Percentiles rank a stretch among this genome's conserved stretches.
These are phyloP conservation scores for Lepisosteus osseus DNA, from an alignment of 2,113 vertebrate genomes.

Conservation along the genomic window DNA sequence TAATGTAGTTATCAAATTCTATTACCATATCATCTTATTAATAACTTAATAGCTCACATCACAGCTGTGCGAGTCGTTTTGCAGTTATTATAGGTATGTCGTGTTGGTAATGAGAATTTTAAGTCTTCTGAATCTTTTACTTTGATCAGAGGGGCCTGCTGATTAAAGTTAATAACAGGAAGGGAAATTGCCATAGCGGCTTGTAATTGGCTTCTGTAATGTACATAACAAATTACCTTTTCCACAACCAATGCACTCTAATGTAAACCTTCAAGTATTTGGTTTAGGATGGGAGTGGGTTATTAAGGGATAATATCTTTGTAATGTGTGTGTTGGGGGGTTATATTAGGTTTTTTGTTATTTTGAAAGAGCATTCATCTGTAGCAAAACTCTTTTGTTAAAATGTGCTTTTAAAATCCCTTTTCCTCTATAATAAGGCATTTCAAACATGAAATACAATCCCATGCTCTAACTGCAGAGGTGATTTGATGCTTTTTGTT, in stretches of 20 bases:
- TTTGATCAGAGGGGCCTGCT: not conserved
- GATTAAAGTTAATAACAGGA: slow-evolving; percentile 2
- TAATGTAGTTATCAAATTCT: too few species aligned
- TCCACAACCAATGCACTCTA: not conserved
- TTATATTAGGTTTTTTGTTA: not conserved
- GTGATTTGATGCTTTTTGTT: not conserved
- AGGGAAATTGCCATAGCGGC: not conserved
- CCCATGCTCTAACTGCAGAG: not conserved
- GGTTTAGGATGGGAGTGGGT: too few species aligned
- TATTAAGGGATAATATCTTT: not conserved
- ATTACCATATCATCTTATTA: too few species aligned
- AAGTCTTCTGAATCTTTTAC: not conserved
- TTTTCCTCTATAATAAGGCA: not conserved
- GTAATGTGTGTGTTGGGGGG: not conserved
- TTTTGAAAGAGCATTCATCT: not conserved
- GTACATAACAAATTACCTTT: not conserved
- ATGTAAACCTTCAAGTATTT: too few species aligned
- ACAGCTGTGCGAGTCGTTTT: not conserved
- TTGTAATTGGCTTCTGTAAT: slow-evolving; percentile 6
- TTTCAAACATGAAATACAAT: not conserved
- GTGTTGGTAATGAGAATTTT: not conserved
- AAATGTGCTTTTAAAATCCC: not conserved
- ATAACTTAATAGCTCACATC: too few species aligned
- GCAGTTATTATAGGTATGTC: not conserved
- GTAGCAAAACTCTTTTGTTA: slow-evolving; percentile 1